Conservation (phyloP, 2,797 vertebrate genomes). For the Chiloscyllium punctatum region DNA sequence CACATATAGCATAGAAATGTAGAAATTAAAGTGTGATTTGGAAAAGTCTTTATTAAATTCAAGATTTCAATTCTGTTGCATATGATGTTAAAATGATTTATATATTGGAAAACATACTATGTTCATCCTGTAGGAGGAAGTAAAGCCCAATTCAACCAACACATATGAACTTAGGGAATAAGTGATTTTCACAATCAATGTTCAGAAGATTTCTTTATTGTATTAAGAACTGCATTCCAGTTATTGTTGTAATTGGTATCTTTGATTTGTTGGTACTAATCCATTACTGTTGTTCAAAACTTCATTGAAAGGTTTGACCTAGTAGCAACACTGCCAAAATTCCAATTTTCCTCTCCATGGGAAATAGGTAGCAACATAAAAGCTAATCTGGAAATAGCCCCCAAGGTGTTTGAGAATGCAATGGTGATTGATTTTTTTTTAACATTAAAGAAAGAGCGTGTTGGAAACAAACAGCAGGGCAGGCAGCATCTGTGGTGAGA, state of each 20-base stretch:
- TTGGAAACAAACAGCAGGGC: not conserved
- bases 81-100: not conserved
- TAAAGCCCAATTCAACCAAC: not conserved
- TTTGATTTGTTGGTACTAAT: conserved; percentile 6
- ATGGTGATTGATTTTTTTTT: not conserved
- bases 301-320: not conserved
- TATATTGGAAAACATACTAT: not conserved
- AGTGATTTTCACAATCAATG: not conserved
- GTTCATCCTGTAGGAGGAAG: not conserved
- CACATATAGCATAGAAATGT: not conserved
- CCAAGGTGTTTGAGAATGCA: conserved; percentile 2
- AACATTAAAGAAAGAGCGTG: not conserved
- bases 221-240: not conserved
- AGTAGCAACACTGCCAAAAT: not conserved
- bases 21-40: not conserved
- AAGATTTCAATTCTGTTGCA: not conserved
- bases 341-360: not conserved
- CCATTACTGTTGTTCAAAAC: not conserved
- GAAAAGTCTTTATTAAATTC: not conserved
- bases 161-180: not conserved
- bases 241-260: not conserved
- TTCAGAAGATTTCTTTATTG: not conserved
- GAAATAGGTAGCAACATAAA: not conserved
- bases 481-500: not conserved
- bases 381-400: not conserved